Base-by-base conservation (phyloP, 2,113 vertebrate species). In the Python bivittatus region DNA sequence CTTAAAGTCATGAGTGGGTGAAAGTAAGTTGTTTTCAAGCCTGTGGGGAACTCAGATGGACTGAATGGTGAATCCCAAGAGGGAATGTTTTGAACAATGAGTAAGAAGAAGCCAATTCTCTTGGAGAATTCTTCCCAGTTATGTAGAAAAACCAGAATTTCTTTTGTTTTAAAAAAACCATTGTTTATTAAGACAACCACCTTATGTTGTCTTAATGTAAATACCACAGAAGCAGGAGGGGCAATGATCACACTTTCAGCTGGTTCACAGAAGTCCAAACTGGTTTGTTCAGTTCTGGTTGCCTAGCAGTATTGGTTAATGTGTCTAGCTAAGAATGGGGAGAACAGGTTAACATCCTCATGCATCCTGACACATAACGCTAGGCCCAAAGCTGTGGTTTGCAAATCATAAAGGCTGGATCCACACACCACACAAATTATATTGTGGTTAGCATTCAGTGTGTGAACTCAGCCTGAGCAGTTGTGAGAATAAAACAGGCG, bases 131-230 rank as follows among this genome's bases (percentile, higher is more conserved):
- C 94, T 95, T 88, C 91, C 48, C 44, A 95, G 38, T 86, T 86
- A 96, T 92, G 93, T 22, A 38, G 90, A 60, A 87, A 93, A 95
- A 96, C 94, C 93, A 95, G 95, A n/a, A 25, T 15, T 27, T 54
- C 64, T 56, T 91, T 92, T 90, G 94, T 94, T 95, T 56, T 72
- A 95, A 52, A 54, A 17, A 64, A 25, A n/a, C n/a, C n/a, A n/a
- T n/a, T n/a, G n/a, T n/a, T n/a, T n/a, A n/a, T n/a, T n/a, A n/a
- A n/a, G n/a, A n/a, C n/a, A n/a, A n/a, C n/a, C n/a, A n/a, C n/a
- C n/a, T 79, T 79, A 79, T 6, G 17, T 79, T 79, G 33, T 42
- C 72, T 38, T 79, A 17, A 79, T 2, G 33, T 38, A 79, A 79
- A 79, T 42, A 79, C 33, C 72, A 42, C 72, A 38, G 38, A 9